phyloP scores from a whole-genome alignment of 1,140 invertebrate genomes.

The Bemisia tabaci region DNA sequence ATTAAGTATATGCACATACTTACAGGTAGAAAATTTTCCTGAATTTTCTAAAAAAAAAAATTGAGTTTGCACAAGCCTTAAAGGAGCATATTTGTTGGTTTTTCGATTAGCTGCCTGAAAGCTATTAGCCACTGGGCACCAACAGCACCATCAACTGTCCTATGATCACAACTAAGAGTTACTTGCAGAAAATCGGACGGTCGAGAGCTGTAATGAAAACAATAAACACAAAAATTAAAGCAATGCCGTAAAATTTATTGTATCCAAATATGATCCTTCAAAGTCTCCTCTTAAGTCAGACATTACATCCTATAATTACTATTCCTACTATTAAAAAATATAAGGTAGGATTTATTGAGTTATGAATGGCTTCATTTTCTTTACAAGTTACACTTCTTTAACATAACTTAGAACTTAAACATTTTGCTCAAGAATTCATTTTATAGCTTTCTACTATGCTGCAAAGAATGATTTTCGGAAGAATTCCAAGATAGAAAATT shows the following conservation, averaged over 20 bases:
- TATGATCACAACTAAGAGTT: slow-evolving; percentile 80
- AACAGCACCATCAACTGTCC: slow-evolving; percentile 72
- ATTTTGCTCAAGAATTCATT: no score
- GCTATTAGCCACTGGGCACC: slow-evolving; percentile 76
- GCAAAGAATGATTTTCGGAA: no score
- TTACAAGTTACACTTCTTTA: no score
- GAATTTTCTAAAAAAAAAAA: neutral
- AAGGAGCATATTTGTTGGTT: slow-evolving; percentile 48
- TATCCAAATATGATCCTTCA: no score
- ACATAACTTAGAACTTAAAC: no score
- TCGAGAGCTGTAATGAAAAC: slow-evolving; percentile 20
- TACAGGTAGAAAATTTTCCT: neutral
- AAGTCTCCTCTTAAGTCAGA: no score
- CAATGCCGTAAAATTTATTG: neutral
- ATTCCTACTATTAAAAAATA: no score
- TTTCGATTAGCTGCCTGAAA: slow-evolving; percentile 68
- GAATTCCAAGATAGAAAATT: no score
- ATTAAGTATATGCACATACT: no score
- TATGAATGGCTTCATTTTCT: slow-evolving; percentile 4
- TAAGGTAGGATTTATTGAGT: neutral
- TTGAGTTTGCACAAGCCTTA: slow-evolving; percentile 7
- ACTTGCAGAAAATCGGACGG: slow-evolving; percentile 54
- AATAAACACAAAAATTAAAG: slow-evolving; percentile 3
- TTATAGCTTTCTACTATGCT: no score
- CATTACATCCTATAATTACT: no score